Conservation (phyloP, 92 coral and sea anemone genomes). For the Galaxea fascicularis region DNA sequence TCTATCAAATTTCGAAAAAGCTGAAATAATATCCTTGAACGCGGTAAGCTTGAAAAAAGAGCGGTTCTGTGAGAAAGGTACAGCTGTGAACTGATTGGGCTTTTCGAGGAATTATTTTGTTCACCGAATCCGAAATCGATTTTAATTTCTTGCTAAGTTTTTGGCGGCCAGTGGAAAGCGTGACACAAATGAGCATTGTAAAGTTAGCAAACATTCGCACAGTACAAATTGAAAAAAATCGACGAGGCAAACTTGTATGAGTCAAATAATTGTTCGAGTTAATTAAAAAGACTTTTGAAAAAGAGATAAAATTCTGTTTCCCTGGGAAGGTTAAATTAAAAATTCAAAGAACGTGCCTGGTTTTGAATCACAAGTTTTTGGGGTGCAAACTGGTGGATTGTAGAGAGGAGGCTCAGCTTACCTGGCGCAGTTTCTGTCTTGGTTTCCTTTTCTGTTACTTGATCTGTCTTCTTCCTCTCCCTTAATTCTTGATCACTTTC, state of each 20-base stretch:
- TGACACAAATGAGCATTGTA: background rate
- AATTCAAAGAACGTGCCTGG: conserved; percentile 50
- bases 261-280: conserved; percentile 14
- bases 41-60: conserved; percentile 3
- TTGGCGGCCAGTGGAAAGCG: conserved; percentile 24
- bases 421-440: conserved; percentile 58
- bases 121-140: conserved; percentile 9
- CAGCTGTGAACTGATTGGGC: conserved; percentile 13
- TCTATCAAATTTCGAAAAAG: conserved; percentile 24
- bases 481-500: conserved; percentile 67
- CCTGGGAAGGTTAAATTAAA: conserved; percentile 41
- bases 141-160: background rate
- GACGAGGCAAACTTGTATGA: conserved; percentile 22
- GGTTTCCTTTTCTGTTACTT: conserved; percentile 53
- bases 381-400: background rate
- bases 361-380: background rate
- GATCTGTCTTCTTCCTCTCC: conserved; percentile 77
- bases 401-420: conserved; percentile 7
- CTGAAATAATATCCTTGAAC: conserved; percentile 15
- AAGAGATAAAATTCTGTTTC: background rate
- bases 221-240: conserved; percentile 41
- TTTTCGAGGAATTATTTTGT: background rate
- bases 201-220: conserved; percentile 25
- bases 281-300: conserved; percentile 19
- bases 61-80: conserved; percentile 19